A percentile compares a stretch with the other conserved stretches of the same genome.
Evolutionary conservation across 2,888 invertebrate genomes (phyloP).

Genomic region (Stegophylla sp.): DNA sequence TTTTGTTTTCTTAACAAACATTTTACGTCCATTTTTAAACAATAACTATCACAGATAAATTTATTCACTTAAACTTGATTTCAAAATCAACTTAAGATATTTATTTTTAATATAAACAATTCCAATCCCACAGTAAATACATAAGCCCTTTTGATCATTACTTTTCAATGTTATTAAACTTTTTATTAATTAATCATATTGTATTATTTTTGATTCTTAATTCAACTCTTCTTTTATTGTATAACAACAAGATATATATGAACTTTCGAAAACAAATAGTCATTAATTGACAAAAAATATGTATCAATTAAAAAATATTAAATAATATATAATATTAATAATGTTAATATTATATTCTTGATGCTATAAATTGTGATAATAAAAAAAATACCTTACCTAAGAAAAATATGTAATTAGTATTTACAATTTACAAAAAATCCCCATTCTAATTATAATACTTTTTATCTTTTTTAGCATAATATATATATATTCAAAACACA

Average conservation of each 20-base stretch:
- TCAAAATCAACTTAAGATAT: neutral
- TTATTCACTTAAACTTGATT: neutral
- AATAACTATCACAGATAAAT: too few relatives aligned
- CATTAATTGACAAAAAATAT: too few relatives aligned
- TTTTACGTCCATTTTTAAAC: neutral
- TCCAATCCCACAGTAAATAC: neutral
- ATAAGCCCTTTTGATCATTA: neutral
- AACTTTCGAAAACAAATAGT: neutral
- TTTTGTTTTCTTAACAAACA: too few relatives aligned
- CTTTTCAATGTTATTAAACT: neutral
- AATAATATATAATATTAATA: too few relatives aligned
- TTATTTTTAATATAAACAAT: neutral
- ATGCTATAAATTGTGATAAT: too few relatives aligned
- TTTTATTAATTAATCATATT: neutral
- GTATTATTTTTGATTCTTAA: slow-evolving; percentile 7
- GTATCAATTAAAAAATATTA: too few relatives aligned
- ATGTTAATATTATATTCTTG: too few relatives aligned
- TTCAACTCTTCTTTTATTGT: neutral
- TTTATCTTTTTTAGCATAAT: too few relatives aligned
- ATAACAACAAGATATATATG: too few relatives aligned
- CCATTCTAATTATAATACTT: neutral
- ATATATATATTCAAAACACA: neutral
- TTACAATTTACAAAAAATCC: too few relatives aligned
- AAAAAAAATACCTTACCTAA: too few relatives aligned
- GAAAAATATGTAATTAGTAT: too few relatives aligned